Evolutionary conservation across 2,113 vertebrate species (phyloP).

Genomic region (Hippocampus zosterae): DNA sequence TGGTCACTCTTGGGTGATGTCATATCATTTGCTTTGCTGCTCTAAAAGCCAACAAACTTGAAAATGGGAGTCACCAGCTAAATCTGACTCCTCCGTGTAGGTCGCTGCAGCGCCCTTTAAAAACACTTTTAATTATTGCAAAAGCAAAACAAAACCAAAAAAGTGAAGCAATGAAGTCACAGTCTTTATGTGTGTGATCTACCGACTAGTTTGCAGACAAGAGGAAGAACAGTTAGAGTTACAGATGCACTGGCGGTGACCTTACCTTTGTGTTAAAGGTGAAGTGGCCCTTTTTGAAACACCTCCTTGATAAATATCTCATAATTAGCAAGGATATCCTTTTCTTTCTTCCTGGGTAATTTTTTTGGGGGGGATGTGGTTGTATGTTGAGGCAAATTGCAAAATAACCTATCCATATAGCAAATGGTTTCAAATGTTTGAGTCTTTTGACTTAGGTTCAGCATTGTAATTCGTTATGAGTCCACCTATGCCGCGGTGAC

Average conservation of each 20-base stretch:
- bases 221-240: slow-evolving; percentile 48
- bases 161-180: no score
- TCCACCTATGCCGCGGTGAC: slow-evolving; percentile 40
- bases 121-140: no score
- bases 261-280: slow-evolving; percentile 55
- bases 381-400: slow-evolving; percentile 32
- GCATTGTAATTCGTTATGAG: slow-evolving; percentile 37
- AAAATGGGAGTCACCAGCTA: slow-evolving; percentile 14
- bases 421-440: no score
- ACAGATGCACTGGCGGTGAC: slow-evolving; percentile 37
- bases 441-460: slow-evolving; percentile 10
- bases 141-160: no score
- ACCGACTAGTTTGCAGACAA: slow-evolving; percentile 35
- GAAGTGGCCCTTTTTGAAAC: neutral
- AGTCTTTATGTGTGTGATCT: no score
- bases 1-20: neutral
- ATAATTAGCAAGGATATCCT: slow-evolving; percentile 17
- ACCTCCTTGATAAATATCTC: slow-evolving; percentile 25
- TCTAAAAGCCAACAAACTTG: slow-evolving; percentile 32
- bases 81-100: neutral
- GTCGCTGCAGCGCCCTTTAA: no score
- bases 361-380: slow-evolving; percentile 19
- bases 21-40: slow-evolving; percentile 5
- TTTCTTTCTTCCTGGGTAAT: neutral
- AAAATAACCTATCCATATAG: no score